Base-by-base conservation (phyloP, 2,113 vertebrate genomes). In the Dendrocopos noguchii region DNA sequence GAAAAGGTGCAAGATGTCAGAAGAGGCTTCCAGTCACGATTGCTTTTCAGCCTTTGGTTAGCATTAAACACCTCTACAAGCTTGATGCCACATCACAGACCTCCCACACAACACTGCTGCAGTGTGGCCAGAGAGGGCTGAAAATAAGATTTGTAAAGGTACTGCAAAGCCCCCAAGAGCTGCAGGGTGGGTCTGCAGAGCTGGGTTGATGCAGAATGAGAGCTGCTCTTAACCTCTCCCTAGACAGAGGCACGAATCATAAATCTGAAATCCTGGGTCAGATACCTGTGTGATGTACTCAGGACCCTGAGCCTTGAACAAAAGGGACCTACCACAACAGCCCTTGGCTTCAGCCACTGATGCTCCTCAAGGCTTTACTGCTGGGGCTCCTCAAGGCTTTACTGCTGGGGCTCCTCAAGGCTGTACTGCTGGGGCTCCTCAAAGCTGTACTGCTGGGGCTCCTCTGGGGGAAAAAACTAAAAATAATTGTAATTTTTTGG, bases 91-190 rank as follows among this genome's bases (percentile, higher is more conserved):
- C 84, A 80, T 90, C 72, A 91, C 67, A 89, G 81, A 6, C 71
- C 79, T 88, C 66, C 91, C 89, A 81, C 8, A 0, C 0, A 0
- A 67, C 57, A 80, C 80, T 0, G 0, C 52, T 28, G 46, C 7
- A 36, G 53, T 13, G 50, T 65, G 63, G 87, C 59, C 74, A 70
- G 63, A 81, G 52, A 85, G 19, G 44, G 81, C 81, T 88, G 80
- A 44, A 84, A 84, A 81, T 36, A 60, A 31, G 31, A 14, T 14
- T 34, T 60, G 11, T 24, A 5, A n/a, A 60, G 22, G n/a, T 33
- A 33, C 21, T 20, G 8, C n/a, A 34, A n/a, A 73, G 27, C 50
- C 50, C 22, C 50, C 22, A 52, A 12, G 33, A 29, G 12, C 7
- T 21, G 22, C 29, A 21, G 16, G 12, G 21, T 59, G 15, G 24